Base-by-base conservation (phyloP, 2,113 vertebrate species). In the Ondatra zibethicus region DNA sequence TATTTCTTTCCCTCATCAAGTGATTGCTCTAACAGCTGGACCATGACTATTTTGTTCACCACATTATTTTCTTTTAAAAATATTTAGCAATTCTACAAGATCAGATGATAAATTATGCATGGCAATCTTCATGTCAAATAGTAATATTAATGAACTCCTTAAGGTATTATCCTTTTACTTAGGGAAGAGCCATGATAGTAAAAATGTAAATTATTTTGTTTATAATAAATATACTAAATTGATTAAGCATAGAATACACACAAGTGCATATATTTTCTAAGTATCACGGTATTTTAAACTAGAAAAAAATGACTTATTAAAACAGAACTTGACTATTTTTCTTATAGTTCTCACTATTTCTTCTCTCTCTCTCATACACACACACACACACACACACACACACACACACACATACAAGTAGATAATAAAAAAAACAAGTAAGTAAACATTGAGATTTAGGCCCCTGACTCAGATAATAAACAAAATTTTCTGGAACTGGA, bases 191-290 rank as follows among this genome's bases (percentile, higher is more conserved):
- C 47, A 36, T 72, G 7, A 39, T 88, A 66, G 50, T 13, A 93
- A 95, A 63, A 90, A 93, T 86, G 61, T 29, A 87, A 97, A 75
- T 91, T 11, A 84, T 85, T 81, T 95, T 92, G 19, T 86, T 91
- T 89, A 50, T 88, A 50, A 92, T 92, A 94, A 91, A 85, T 42
- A 33, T 42, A 73, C 1, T 94, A 80, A 94, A 75, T 93, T 87
- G 75, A 68, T 86, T 63, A 95, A 86, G 5, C 25, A 91, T 17
- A 52, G 12, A 96, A 86, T 84, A 88, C 31, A 95, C n/a, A 66
- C 21, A 89, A 84, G 5, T 2, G 63, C 75, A 87, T 31, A 29
- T 55, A 27, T 27, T 76, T 78, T 55, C 87, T 25, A 89, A 81
- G 66, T 91, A 90, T 73, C 2, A 42, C 9, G 0, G 1, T 58